Conservation (phyloP, 2,797 vertebrate genomes). For the Diplodus puntazzo region DNA sequence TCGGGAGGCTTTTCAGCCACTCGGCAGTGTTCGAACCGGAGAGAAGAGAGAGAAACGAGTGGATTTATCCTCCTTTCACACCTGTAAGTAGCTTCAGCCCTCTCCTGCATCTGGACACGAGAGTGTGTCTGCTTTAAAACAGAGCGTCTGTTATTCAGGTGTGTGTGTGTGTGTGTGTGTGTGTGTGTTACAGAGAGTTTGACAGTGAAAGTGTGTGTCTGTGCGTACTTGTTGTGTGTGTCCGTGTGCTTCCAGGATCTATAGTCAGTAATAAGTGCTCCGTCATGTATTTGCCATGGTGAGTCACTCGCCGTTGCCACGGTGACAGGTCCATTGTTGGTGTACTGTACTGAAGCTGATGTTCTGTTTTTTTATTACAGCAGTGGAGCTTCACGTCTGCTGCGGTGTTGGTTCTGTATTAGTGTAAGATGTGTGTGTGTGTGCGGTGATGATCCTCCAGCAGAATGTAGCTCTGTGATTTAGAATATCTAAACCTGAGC, state of each 20-base stretch:
- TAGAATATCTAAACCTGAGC: too few relatives aligned
- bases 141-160: background rate
- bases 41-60: slow-evolving; percentile 12
- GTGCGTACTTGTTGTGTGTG: background rate
- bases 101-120: background rate
- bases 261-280: slow-evolving; percentile 49
- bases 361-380: slow-evolving; percentile 5
- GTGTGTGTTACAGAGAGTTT: slow-evolving; percentile 20
- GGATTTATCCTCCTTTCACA: slow-evolving; percentile 30
- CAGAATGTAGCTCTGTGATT: too few relatives aligned
- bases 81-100: slow-evolving; percentile 52
- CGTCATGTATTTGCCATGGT: slow-evolving; percentile 54
- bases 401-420: background rate
- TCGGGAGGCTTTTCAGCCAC: slow-evolving; percentile 14
- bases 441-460: background rate
- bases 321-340: slow-evolving; percentile 49
- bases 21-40: slow-evolving; percentile 1
- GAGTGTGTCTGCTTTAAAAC: background rate
- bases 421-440: too few relatives aligned
- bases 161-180: slow-evolving; percentile 10
- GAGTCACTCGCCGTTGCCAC: slow-evolving; percentile 66
- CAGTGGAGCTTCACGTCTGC: background rate
- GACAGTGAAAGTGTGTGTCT: slow-evolving; percentile 12
- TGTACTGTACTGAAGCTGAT: slow-evolving; percentile 27
- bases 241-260: background rate